A percentile compares a stretch with the other conserved stretches of the same genome.
Conservation (phyloP, 1,140 invertebrate genomes). For the Batillaria attramentaria region DNA sequence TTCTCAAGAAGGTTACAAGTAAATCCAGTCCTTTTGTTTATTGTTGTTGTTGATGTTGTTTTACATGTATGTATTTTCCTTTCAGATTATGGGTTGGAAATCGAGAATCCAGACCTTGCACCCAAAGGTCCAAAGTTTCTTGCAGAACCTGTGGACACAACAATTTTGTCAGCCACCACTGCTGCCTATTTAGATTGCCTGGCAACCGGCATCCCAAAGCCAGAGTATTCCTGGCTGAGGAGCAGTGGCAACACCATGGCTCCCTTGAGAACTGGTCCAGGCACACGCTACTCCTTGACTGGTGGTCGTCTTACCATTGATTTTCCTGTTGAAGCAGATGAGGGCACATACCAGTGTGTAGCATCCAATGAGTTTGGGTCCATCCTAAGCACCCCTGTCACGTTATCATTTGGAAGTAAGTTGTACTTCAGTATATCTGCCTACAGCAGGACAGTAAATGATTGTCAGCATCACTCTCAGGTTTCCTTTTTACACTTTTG, state of each 20-base stretch:
- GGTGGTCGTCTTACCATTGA: constrained; percentile 52
- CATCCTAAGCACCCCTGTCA: constrained; percentile 42
- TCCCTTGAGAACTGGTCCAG: background rate
- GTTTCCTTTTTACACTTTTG: no score
- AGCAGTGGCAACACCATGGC: constrained; percentile 4
- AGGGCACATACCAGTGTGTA: constrained; percentile 47
- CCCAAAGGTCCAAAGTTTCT: constrained; percentile 52
- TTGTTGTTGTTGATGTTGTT: background rate
- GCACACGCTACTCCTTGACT: constrained; percentile 38
- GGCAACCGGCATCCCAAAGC: constrained; percentile 46
- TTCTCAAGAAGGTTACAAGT: background rate
- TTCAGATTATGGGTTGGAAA: constrained; percentile 53
- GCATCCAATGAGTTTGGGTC: constrained; percentile 47
- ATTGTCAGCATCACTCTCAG: constrained; percentile 2
- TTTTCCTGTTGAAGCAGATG: constrained; percentile 40
- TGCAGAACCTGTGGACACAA: constrained; percentile 46
- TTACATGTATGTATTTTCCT: constrained; percentile 5
- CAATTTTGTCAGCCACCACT: constrained; percentile 31
- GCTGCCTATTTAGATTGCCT: constrained; percentile 49
- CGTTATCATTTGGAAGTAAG: constrained; percentile 57
- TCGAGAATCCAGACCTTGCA: constrained; percentile 41
- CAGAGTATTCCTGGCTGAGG: constrained; percentile 47
- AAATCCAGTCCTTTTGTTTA: background rate
- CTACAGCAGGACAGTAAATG: no score
- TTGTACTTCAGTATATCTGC: background rate